These are phyloP conservation scores for Spinibarbus caldwelli DNA, from an alignment of 2,797 vertebrate genomes.

Conservation along the genomic window DNA sequence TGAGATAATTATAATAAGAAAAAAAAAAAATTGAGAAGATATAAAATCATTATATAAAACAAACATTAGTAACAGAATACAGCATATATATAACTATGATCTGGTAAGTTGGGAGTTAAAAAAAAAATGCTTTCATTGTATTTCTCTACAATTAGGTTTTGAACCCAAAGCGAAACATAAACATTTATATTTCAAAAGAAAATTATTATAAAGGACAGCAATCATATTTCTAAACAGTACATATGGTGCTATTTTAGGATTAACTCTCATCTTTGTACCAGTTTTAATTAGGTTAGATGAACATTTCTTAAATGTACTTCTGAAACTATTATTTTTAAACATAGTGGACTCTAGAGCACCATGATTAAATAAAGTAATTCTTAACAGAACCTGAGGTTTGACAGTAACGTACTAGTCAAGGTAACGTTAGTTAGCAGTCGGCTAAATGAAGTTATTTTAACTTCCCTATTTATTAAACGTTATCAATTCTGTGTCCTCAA, in stretches of 20 bases:
- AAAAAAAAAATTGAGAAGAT: too few species aligned
- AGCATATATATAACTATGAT: neutral
- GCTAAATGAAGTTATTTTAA: neutral
- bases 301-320: neutral
- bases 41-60: neutral
- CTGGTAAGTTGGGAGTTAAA: neutral
- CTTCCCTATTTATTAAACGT: neutral
- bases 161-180: neutral
- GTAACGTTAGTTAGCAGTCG: slow-evolving; percentile 18
- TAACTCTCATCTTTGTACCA: neutral
- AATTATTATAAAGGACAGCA: neutral
- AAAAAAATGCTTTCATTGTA: too few species aligned
- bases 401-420: neutral
- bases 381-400: neutral
- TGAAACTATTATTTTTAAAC: neutral
- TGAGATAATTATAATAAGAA: neutral
- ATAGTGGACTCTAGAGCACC: neutral
- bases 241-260: neutral
- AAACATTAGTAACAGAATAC: neutral
- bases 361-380: neutral
- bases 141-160: neutral
- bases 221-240: neutral
- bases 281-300: neutral
- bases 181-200: neutral
- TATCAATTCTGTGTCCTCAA: neutral